Percentiles rank a stretch among this genome's conserved stretches.
Conservation (phyloP, 2,888 invertebrate species). For the Dryomyza anilis region DNA sequence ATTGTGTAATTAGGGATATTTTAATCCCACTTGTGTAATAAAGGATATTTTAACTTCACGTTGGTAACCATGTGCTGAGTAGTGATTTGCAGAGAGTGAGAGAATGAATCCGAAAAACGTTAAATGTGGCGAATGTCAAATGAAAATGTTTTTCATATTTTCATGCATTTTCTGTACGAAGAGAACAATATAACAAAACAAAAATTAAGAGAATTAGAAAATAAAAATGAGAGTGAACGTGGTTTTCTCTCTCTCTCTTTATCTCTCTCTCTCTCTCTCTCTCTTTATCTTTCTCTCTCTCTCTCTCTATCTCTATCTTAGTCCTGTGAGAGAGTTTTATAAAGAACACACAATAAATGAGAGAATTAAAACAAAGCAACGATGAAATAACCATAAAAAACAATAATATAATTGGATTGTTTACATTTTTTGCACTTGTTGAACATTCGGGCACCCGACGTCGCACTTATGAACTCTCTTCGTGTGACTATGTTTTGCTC, state of each 20-base stretch:
- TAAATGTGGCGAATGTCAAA: no score
- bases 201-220: not conserved
- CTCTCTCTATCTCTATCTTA: no score
- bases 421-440: not conserved
- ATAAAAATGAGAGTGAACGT: constrained; percentile 22
- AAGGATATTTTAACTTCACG: no score
- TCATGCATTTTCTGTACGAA: no score
- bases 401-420: no score
- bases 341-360: not conserved
- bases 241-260: not conserved
- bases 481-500: not conserved
- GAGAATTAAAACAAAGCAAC: not conserved
- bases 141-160: no score
- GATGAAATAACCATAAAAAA: not conserved
- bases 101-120: constrained; percentile 4
- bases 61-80: no score
- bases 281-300: constrained; percentile 19
- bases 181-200: no score
- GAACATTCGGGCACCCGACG: not conserved
- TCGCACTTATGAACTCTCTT: not conserved
- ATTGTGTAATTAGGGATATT: no score
- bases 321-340: no score
- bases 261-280: constrained; percentile 27
- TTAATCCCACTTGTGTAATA: no score
- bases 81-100: no score